Conservation (phyloP, 92 coral and sea anemone genomes). For the Epizoanthus illoricatus region DNA sequence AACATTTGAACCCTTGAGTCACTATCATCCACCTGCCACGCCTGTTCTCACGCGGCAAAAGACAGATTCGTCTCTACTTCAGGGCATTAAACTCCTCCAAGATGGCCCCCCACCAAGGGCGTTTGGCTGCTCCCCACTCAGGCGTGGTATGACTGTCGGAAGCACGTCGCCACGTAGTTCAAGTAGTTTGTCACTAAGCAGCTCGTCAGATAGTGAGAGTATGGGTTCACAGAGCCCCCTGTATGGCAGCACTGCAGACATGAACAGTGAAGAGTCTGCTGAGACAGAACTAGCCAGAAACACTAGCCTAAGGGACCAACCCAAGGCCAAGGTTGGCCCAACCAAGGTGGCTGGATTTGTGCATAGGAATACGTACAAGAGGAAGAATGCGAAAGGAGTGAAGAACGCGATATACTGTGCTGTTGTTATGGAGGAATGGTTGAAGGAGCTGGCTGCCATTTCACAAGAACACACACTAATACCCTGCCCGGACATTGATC, state of each 20-base stretch:
- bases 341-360: constrained; percentile 23
- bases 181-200: constrained; percentile 73
- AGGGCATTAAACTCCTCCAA: constrained; percentile 50
- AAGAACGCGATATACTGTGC: constrained; percentile 95
- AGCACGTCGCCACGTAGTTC: constrained; percentile 27
- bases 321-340: constrained; percentile 24
- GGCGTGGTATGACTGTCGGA: neutral
- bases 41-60: constrained; percentile 59
- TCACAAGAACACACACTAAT: constrained; percentile 94
- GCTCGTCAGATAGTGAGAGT: constrained; percentile 67
- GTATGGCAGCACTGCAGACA: constrained; percentile 71
- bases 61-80: constrained; percentile 67
- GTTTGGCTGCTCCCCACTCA: neutral
- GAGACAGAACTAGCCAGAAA: constrained; percentile 27
- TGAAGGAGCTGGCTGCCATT: constrained; percentile 96
- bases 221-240: constrained; percentile 68
- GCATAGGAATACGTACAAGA: constrained; percentile 65
- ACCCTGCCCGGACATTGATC: constrained; percentile 47
- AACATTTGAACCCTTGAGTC: constrained; percentile 53
- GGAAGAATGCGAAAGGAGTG: constrained; percentile 75
- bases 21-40: constrained; percentile 21
- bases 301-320: constrained; percentile 39
- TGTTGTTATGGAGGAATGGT: constrained; percentile 93
- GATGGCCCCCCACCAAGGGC: constrained; percentile 72
- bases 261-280: constrained; percentile 46